Evolutionary conservation across 2,113 vertebrate species (phyloP), one percentile per base, ranked within the genome.

Genomic region (Pygoscelis adeliae): DNA sequence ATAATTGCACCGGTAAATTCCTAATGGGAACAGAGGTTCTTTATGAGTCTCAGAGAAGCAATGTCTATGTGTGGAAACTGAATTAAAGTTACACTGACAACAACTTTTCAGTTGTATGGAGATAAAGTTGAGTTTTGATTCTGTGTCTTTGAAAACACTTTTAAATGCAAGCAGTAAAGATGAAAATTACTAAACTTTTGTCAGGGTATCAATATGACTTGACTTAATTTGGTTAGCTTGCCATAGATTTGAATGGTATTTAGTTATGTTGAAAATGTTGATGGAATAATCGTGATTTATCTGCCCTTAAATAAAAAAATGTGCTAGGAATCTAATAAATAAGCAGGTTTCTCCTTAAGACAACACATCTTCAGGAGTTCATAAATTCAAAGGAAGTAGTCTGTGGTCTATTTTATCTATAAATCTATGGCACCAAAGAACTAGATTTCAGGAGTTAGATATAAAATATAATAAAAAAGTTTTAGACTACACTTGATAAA

Each of bases 401-500:
- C 61, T 62, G 34, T 61, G 19, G 15, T 44, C 74, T 85, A 66
- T 66, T 83, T 86, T 88, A 94, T 78, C 74, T 87, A 78, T 53
- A 87, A 81, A 90, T 93, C 94, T 53, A 95, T 71, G 47, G 72
- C 55, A 86, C 44, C 65, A 78, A 93, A 32, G 32, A 91, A 66
- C 17, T 49, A 97, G 56, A 84, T 84, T 88, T 87, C 46, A 74
- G 72, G 74, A 83, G 34, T 49, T 72, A 77, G 26, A 46, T 25
- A 78, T 42, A 83, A 78, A 66, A 71, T 56, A 50, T 23, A 91
- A 65, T 71, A 59, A 52, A 79, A 72, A 76, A 72, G n/a, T 42
- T 78, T 94, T 47, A 97, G 62, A 90, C n/a, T 90, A 86, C 21
- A 29, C 25, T 94, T 91, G 74, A 81, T 81, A 89, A 91, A 93